Evolutionary conservation across 2,888 invertebrate species (phyloP).

Genomic region (Drosophila suboccidentalis): DNA sequence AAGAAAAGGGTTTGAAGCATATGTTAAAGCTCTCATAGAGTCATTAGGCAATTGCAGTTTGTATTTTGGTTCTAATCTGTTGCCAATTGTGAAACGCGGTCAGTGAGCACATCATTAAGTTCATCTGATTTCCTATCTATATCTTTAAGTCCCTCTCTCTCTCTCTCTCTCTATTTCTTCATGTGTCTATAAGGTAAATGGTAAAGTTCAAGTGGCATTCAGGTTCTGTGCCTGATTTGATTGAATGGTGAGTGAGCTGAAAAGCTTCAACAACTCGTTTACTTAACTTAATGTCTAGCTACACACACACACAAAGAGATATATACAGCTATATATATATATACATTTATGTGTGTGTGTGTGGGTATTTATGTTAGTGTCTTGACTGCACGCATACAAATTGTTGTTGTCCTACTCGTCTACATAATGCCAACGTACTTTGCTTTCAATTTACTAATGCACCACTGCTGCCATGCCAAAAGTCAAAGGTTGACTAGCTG

Average conservation of each 20-base stretch:
- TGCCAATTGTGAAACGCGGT: conserved; percentile 33
- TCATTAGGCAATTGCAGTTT: conserved; percentile 11
- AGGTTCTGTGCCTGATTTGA: conserved; percentile 52
- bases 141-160: background rate
- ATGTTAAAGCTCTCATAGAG: conserved; percentile 22
- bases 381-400: conserved; percentile 57
- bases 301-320: conserved; percentile 6
- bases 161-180: background rate
- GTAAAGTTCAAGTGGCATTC: conserved; percentile 49
- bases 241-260: conserved; percentile 55
- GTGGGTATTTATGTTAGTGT: conserved; percentile 60
- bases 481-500: conserved; percentile 68
- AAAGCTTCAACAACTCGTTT: conserved; percentile 49
- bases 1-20: conserved; percentile 12
- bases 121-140: conserved; percentile 9
- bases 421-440: conserved; percentile 58
- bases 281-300: conserved; percentile 48
- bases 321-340: background rate
- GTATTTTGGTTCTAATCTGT: conserved; percentile 5
- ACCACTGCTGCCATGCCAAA: conserved; percentile 53
- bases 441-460: conserved; percentile 80
- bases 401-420: conserved; percentile 44
- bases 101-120: conserved; percentile 55
- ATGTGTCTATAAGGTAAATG: conserved; percentile 25
- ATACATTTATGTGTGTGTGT: conserved; percentile 21